Evolutionary conservation across 2,113 vertebrate species (phyloP).

Genomic region (Seriola quinqueradiata): DNA sequence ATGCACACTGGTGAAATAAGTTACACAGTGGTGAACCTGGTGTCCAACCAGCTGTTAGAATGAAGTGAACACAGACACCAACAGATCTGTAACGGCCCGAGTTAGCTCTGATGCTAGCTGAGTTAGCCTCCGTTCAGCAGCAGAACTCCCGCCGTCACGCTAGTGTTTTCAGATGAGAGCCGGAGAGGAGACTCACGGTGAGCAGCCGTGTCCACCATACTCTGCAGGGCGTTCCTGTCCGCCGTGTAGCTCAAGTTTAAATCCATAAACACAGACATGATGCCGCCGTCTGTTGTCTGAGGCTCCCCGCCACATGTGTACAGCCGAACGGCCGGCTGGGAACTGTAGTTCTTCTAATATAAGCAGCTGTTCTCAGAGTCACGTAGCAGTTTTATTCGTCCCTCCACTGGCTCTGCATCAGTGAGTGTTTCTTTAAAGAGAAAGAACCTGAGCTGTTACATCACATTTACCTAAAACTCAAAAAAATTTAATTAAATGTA

Average conservation of each 20-base stretch:
- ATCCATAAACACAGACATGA: slow-evolving; percentile 84
- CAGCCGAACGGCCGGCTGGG: slow-evolving; percentile 37
- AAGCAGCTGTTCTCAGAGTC: too few species aligned
- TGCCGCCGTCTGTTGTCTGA: not conserved
- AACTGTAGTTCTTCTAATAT: not conserved
- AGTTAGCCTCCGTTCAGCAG: not conserved
- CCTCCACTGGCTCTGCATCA: too few species aligned
- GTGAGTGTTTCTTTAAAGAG: too few species aligned
- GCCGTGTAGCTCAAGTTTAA: slow-evolving; percentile 73
- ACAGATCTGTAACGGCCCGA: not conserved
- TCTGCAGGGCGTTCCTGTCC: slow-evolving; percentile 63
- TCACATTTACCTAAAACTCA: too few species aligned
- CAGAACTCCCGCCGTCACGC: too few species aligned
- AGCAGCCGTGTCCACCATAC: slow-evolving; percentile 79
- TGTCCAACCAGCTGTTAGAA: not conserved
- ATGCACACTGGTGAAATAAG: too few species aligned
- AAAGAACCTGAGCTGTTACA: too few species aligned
- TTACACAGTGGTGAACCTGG: not conserved
- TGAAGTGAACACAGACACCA: not conserved
- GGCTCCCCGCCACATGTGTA: not conserved
- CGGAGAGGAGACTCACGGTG: slow-evolving; percentile 79
- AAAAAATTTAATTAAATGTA: too few species aligned
- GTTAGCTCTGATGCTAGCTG: not conserved
- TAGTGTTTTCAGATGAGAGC: too few species aligned
- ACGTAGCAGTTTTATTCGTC: too few species aligned